Percentiles rank a stretch among this genome's conserved stretches.
Conservation (phyloP, 2,888 invertebrate genomes). For the Nephrotoma flavescens region DNA sequence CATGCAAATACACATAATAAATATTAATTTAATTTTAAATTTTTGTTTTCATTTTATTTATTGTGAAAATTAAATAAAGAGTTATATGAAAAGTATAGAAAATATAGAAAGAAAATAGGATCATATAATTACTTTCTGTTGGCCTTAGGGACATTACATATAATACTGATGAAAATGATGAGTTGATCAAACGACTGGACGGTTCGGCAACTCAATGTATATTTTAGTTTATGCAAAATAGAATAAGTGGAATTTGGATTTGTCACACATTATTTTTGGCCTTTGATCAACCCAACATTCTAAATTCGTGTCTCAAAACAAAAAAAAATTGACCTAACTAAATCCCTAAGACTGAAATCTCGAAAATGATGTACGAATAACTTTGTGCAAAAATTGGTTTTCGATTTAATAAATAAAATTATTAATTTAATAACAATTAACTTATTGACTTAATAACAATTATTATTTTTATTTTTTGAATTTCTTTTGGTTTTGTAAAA, state of each 20-base stretch:
- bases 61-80: neutral
- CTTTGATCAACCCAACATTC: neutral
- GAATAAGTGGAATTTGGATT: neutral
- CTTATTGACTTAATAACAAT: neutral
- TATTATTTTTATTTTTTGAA: neutral
- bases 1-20: neutral
- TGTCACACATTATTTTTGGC: neutral
- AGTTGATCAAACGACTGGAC: neutral
- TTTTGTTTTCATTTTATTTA: neutral
- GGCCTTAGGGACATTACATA: neutral
- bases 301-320: neutral
- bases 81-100: neutral
- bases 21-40: neutral
- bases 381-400: neutral
- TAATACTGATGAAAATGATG: neutral
- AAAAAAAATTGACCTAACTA: neutral
- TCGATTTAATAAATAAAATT: neutral
- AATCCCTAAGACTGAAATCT: neutral
- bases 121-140: neutral
- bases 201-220: neutral
- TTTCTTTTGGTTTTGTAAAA: neutral
- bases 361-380: neutral
- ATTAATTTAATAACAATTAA: neutral
- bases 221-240: neutral
- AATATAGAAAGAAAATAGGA: neutral